Evolutionary conservation across 2,888 invertebrate genomes (phyloP), one percentile per base, ranked within the genome.

Genomic region (Acanthococcus lagerstroemiae): DNA sequence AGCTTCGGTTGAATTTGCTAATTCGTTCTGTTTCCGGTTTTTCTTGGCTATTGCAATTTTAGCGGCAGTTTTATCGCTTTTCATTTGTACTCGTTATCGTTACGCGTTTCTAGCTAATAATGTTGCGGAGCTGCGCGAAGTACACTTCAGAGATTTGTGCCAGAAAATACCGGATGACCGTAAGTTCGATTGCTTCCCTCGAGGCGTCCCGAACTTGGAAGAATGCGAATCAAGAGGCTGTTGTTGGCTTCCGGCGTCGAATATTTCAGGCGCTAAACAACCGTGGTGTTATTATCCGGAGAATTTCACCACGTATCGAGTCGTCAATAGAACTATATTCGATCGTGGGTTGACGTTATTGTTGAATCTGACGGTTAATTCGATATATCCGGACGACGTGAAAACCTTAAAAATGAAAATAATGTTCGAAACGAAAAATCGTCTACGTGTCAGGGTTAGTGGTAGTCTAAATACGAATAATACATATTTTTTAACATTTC

Each of bases 241-340:
- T 63, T 72, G 72, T 67, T 72, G 71, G 71, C 60, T 25, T 24
- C 66, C 68, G 12, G 46, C 22, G 26, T 48, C 63, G 55, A 54
- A 61, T 17, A 3, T 17, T 46, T 56, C 65, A 30, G 58, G 66
- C 54, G 48, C 56, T 7, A 52, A 82, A 70, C 78, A 81, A 0
- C 89, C 90, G 0, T 86, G 81, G 75, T 90, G 90, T 74, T 89
- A 81, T 76, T 90, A 85, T 74, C 86, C 88, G 0, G 76, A 80
- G 1, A 79, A 82, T 68, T 88, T 83, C 77, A 78, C 78, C 56
- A 80, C 82, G n/a, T 89, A 86, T 73, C 77, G 78, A 57, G 83
- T 82, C 71, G 70, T 81, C 2, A 86, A 86, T 73, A 78, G 82
- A 70, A 83, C 82, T 0, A 78, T 82, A 70, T 80, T 81, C 27